Conservation (phyloP, 2,888 invertebrate species). For the Pherbina coryleti region DNA sequence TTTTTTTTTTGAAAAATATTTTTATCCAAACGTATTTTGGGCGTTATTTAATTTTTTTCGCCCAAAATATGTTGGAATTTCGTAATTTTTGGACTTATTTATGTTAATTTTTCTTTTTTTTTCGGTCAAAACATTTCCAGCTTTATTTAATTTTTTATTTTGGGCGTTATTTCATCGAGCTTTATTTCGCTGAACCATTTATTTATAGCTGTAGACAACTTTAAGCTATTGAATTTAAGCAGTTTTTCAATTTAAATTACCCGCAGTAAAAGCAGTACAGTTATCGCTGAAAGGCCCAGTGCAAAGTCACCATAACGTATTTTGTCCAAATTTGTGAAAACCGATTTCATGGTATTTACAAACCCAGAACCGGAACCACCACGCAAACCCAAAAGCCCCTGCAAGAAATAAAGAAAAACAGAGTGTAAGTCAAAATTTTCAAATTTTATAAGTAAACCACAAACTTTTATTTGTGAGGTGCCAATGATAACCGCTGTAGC, state of each 20-base stretch:
- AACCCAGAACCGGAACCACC: slow-evolving; percentile 80
- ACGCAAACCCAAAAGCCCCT: slow-evolving; percentile 78
- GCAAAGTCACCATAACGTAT: slow-evolving; percentile 78
- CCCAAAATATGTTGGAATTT: no score
- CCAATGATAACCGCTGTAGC: slow-evolving; percentile 93
- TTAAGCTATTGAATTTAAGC: background rate
- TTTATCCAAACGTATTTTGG: no score
- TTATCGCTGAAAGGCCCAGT: slow-evolving; percentile 81
- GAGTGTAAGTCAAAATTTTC: background rate
- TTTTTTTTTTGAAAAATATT: no score
- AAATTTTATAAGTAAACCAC: background rate
- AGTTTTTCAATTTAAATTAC: slow-evolving; percentile 71
- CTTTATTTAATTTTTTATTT: no score
- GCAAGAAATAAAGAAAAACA: slow-evolving; percentile 6
- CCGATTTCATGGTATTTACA: slow-evolving; percentile 79
- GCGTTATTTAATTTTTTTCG: no score
- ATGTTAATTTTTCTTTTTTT: no score
- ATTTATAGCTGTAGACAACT: no score
- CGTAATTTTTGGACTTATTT: no score
- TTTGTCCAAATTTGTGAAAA: slow-evolving; percentile 77
- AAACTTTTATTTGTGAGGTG: slow-evolving; percentile 81
- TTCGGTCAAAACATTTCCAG: no score
- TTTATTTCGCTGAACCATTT: no score
- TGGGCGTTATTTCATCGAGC: no score
- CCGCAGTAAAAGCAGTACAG: slow-evolving; percentile 79